A percentile compares a stretch with the other conserved stretches of the same genome.
Evolutionary conservation across 2,113 vertebrate species (phyloP).

Genomic region (Genyomyrus donnyi): DNA sequence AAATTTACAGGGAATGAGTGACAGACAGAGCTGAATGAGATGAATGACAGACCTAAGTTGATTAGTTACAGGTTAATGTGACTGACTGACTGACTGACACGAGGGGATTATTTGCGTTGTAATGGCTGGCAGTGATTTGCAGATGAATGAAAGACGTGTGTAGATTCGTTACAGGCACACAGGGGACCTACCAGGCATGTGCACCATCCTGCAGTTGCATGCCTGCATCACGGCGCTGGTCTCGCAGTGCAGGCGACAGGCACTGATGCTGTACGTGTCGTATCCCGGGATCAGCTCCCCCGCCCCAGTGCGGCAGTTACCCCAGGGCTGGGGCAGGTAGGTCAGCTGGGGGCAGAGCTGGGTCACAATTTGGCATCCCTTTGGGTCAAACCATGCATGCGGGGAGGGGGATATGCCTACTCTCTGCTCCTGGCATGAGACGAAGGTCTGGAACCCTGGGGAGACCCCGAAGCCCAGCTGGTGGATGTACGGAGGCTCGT

Average conservation of each 20-base stretch:
- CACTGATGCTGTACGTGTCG: constrained; percentile 89
- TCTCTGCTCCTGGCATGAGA: constrained; percentile 97
- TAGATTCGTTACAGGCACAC: background rate
- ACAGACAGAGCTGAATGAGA: background rate
- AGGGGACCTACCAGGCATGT: constrained; percentile 81
- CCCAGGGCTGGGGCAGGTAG: constrained; percentile 95
- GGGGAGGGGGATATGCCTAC: constrained; percentile 44
- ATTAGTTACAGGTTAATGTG: background rate
- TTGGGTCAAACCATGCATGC: background rate
- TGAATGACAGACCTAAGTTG: background rate
- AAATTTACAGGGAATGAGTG: background rate
- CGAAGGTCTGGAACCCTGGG: constrained; percentile 95
- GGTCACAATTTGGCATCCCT: background rate
- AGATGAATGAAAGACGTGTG: background rate
- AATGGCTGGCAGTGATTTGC: background rate
- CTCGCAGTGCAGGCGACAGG: constrained; percentile 89
- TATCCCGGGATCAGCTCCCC: constrained; percentile 82
- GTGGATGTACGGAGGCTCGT: constrained; percentile 94
- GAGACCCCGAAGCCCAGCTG: constrained; percentile 96
- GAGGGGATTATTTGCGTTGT: too few species aligned
- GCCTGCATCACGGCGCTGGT: constrained; percentile 77
- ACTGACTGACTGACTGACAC: background rate
- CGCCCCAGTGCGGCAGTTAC: constrained; percentile 79
- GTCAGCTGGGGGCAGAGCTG: constrained; percentile 70
- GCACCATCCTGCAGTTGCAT: constrained; percentile 93